phyloP scores from a whole-genome alignment of 1,140 invertebrate genomes.

The Dysdera silvatica region DNA sequence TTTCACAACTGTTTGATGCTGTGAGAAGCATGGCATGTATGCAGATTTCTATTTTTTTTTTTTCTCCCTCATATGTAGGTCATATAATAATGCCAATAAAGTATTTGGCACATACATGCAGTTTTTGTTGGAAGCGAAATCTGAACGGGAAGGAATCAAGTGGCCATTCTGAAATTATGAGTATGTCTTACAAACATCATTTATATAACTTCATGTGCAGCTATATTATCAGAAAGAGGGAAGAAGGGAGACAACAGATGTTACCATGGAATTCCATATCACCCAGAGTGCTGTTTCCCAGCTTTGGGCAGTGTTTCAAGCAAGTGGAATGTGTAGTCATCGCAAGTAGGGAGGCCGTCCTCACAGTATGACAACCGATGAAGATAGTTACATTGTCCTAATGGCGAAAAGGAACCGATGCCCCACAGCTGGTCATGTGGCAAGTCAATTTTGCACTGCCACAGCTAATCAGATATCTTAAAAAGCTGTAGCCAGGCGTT shows the following conservation, averaged over 20 bases:
- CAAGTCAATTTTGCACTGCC: background rate
- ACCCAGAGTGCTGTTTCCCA: background rate
- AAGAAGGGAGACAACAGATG: constrained; percentile 8
- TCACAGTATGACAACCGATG: background rate
- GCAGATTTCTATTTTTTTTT: no score
- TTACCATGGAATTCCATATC: background rate
- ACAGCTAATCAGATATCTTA: background rate
- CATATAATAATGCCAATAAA: no score
- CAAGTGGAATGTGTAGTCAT: constrained; percentile 2
- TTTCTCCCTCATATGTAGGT: no score
- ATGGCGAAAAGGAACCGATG: constrained; percentile 3
- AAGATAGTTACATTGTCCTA: constrained; percentile 3
- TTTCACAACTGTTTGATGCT: no score
- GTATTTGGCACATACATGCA: no score
- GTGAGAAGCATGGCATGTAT: no score
- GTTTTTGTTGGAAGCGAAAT: no score
- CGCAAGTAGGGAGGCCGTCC: background rate
- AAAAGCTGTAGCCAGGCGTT: background rate
- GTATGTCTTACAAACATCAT: background rate
- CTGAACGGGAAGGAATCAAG: no score
- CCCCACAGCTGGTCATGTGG: background rate
- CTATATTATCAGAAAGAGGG: no score
- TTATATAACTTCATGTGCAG: background rate
- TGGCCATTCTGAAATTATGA: background rate
- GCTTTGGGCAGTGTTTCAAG: background rate